These are phyloP conservation scores for Caenorhabditis macrosperma DNA, from an alignment of 2,888 invertebrate genomes.

Conservation along the genomic window DNA sequence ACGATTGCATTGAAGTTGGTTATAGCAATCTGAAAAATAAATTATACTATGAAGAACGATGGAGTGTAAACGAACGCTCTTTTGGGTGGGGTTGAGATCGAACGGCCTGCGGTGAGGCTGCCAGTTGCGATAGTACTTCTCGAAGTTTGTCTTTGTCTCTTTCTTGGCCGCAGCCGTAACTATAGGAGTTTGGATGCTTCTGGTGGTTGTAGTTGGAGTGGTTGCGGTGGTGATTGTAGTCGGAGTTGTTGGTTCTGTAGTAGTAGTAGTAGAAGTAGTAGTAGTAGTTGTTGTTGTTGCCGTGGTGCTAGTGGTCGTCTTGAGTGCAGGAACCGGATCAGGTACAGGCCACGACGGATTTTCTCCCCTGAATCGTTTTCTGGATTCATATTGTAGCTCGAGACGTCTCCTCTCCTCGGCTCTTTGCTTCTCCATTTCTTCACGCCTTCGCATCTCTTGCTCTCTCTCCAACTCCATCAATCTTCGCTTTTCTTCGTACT, in stretches of 20 bases:
- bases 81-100: constrained; percentile 31
- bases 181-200: not conserved
- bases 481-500: constrained; percentile 25
- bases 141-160: constrained; percentile 9
- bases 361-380: constrained; percentile 24
- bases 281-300: constrained; percentile 5
- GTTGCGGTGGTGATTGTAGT: constrained; percentile 10
- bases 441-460: constrained; percentile 8
- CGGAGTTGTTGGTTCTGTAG: not conserved
- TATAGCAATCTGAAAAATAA: constrained; percentile 10
- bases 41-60: not conserved
- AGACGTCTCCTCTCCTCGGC: constrained; percentile 6
- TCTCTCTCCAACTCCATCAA: constrained; percentile 16
- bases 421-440: constrained; percentile 7
- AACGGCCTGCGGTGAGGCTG: constrained; percentile 13
- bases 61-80: no score
- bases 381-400: constrained; percentile 21
- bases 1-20: constrained; percentile 32
- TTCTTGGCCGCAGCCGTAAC: not conserved
- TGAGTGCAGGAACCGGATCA: not conserved
- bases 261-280: constrained; percentile 8
- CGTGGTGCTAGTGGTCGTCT: constrained; percentile 3
- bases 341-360: not conserved
- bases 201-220: not conserved
- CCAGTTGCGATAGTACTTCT: constrained; percentile 17